Conservation (phyloP, 2,888 invertebrate genomes). For the Heteropelma amictum region DNA sequence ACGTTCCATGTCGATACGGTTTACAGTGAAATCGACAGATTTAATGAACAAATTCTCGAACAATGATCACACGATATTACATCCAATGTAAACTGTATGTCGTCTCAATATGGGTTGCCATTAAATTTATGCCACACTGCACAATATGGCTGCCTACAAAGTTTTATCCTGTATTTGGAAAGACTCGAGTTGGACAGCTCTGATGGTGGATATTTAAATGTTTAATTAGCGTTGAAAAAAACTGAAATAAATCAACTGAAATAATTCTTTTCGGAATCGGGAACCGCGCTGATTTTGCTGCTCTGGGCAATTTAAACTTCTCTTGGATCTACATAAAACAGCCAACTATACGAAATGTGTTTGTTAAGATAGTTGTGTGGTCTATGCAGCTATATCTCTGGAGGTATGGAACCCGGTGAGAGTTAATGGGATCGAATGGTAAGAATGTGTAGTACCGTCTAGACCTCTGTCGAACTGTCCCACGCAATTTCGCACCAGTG, state of each 20-base stretch:
- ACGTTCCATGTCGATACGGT: slow-evolving; percentile 23
- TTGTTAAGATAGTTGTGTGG: slow-evolving; percentile 44
- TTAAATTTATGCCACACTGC: no score
- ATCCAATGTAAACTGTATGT: no score
- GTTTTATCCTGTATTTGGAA: no score
- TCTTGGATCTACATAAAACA: slow-evolving; percentile 15
- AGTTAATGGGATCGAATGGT: neutral
- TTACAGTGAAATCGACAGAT: slow-evolving; percentile 9
- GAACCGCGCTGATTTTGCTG: no score
- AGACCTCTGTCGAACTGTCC: slow-evolving; percentile 56
- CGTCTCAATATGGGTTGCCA: no score
- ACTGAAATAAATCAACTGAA: neutral
- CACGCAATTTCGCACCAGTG: slow-evolving; percentile 51
- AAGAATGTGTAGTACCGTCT: slow-evolving; percentile 35
- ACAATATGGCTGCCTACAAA: no score
- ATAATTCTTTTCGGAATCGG: neutral
- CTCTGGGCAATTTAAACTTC: neutral
- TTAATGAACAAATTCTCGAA: neutral
- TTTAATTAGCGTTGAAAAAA: neutral
- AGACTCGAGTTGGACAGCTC: no score
- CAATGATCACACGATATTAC: no score
- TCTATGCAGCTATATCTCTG: slow-evolving; percentile 34
- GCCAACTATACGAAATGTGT: slow-evolving; percentile 9
- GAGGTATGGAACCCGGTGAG: slow-evolving; percentile 24
- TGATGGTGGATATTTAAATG: no score